Conservation (phyloP, 1,140 invertebrate species). For the Meloidogyne hapla region DNA sequence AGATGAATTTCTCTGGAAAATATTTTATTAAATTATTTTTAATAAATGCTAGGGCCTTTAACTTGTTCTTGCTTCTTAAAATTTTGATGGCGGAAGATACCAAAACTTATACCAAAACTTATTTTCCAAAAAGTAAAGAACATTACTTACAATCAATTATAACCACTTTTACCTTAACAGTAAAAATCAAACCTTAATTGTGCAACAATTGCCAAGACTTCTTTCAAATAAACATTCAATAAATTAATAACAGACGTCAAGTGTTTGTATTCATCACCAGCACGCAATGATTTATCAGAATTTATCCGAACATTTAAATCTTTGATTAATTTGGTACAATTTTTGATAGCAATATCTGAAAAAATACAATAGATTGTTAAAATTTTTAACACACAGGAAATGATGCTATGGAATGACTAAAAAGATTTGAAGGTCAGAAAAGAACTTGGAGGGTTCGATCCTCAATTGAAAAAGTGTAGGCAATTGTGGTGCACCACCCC, state of each 20-base stretch:
- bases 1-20: conserved; percentile 43
- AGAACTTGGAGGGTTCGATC: too few relatives aligned
- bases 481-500: too few relatives aligned
- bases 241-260: conserved; percentile 36
- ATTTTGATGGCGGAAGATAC: too few relatives aligned
- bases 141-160: too few relatives aligned
- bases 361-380: conserved; percentile 12
- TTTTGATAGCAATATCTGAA: conserved; percentile 49
- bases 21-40: background rate
- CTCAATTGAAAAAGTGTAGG: too few relatives aligned
- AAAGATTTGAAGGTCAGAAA: too few relatives aligned
- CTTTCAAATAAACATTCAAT: conserved; percentile 48
- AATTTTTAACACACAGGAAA: too few relatives aligned
- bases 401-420: too few relatives aligned
- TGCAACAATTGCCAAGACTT: conserved; percentile 50
- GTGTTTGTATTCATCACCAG: conserved; percentile 43
- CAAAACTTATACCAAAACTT: too few relatives aligned
- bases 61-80: too few relatives aligned
- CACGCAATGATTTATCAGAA: conserved; percentile 35
- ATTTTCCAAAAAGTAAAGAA: too few relatives aligned
- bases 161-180: background rate
- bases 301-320: conserved; percentile 40
- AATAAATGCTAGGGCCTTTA: too few relatives aligned
- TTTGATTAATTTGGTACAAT: conserved; percentile 47
- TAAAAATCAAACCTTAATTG: conserved; percentile 45